phyloP scores from a whole-genome alignment of 2,888 invertebrate species.

The Bugulina stolonifera region DNA sequence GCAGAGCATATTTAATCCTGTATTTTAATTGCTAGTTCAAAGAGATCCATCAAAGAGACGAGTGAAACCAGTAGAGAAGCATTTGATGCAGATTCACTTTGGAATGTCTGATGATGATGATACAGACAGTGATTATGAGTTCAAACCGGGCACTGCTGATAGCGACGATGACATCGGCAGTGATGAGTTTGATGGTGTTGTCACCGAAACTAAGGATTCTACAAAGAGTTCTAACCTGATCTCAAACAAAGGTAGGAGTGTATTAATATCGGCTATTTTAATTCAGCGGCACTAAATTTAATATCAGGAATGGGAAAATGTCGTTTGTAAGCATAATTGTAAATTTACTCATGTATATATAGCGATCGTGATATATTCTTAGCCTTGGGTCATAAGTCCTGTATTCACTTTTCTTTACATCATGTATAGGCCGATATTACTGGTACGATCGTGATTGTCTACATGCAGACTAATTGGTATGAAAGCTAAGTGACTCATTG shows the following conservation, averaged over 20 bases:
- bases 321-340: too few species aligned
- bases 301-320: too few species aligned
- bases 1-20: too few species aligned
- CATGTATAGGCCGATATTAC: too few species aligned
- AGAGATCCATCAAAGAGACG: constrained; percentile 73
- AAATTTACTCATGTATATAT: too few species aligned
- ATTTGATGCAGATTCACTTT: constrained; percentile 52
- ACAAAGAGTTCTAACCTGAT: neutral
- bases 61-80: constrained; percentile 66
- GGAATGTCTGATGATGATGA: constrained; percentile 79
- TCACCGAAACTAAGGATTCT: neutral
- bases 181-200: constrained; percentile 29
- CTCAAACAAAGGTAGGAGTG: neutral
- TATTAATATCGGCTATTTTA: neutral
- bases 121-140: constrained; percentile 85
- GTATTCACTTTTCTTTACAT: too few species aligned
- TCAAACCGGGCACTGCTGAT: constrained; percentile 54
- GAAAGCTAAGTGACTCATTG: too few species aligned
- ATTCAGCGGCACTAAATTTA: too few species aligned
- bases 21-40: constrained; percentile 36
- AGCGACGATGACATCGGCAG: constrained; percentile 32
- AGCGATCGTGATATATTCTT: too few species aligned
- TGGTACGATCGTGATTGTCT: too few species aligned
- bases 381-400: too few species aligned
- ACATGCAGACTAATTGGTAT: too few species aligned